Conservation (phyloP, 1,140 invertebrate genomes). For the Tetragnatha versicolor region DNA sequence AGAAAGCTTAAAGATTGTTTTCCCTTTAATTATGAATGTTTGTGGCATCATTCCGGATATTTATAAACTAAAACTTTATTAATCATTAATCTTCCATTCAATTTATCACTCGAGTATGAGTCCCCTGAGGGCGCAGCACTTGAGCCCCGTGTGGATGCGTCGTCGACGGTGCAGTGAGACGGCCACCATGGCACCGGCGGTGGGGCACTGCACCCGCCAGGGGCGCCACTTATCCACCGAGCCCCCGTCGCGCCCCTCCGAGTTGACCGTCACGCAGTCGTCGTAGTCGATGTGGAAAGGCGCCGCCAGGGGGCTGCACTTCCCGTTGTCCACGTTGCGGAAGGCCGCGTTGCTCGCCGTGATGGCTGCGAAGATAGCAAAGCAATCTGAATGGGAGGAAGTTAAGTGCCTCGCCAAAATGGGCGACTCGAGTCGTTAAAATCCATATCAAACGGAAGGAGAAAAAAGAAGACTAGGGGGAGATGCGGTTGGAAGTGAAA, state of each 20-base stretch:
- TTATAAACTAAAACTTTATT: too few species aligned
- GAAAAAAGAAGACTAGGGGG: too few species aligned
- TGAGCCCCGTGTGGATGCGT: constrained; percentile 39
- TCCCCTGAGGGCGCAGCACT: constrained; percentile 39
- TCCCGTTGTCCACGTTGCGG: constrained; percentile 47
- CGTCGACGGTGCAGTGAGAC: constrained; percentile 26
- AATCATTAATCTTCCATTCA: not conserved
- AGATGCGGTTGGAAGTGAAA: too few species aligned
- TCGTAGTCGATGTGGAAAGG: constrained; percentile 42
- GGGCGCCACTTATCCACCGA: constrained; percentile 36
- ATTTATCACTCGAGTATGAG: constrained; percentile 9
- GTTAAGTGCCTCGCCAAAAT: too few species aligned
- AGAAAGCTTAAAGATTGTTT: too few species aligned
- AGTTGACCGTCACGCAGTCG: constrained; percentile 25
- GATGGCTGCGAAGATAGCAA: constrained; percentile 13
- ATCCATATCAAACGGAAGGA: too few species aligned
- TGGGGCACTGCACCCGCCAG: constrained; percentile 44
- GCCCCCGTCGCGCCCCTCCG: constrained; percentile 30
- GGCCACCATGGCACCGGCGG: constrained; percentile 22
- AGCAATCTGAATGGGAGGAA: not conserved
- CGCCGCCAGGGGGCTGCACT: constrained; percentile 19
- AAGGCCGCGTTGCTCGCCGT: constrained; percentile 45
- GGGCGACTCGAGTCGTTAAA: too few species aligned
- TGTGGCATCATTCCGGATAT: too few species aligned
- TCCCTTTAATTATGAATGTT: too few species aligned